Conservation (phyloP, 1,140 invertebrate species). For the Andrena cerasifolii region DNA sequence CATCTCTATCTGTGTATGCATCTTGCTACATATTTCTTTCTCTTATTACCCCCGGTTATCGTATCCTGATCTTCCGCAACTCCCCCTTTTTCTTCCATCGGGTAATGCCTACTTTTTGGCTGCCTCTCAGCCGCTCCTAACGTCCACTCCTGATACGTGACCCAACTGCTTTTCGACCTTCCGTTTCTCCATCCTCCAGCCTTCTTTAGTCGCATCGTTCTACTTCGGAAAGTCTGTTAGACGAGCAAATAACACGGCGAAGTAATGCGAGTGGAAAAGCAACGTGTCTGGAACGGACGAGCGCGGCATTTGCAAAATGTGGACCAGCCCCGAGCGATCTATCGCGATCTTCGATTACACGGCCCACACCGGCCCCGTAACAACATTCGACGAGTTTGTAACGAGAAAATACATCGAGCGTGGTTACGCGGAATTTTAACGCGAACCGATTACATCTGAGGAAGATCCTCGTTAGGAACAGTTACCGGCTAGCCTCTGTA, state of each 20-base stretch:
- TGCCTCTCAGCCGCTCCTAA: background rate
- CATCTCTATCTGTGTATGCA: background rate
- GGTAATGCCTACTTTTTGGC: background rate
- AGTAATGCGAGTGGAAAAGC: too few species aligned
- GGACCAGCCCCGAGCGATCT: background rate
- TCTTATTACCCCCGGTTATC: too few species aligned
- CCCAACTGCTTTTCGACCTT: background rate
- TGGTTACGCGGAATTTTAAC: slow-evolving; percentile 37
- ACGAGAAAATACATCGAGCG: slow-evolving; percentile 8
- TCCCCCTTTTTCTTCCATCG: background rate
- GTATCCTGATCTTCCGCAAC: background rate
- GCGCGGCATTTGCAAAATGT: background rate
- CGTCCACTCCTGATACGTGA: background rate
- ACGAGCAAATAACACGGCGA: too few species aligned
- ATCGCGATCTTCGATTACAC: background rate
- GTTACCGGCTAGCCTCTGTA: slow-evolving; percentile 19
- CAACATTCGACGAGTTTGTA: slow-evolving; percentile 1
- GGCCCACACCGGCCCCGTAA: background rate
- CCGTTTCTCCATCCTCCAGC: background rate
- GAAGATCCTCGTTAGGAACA: slow-evolving; percentile 54
- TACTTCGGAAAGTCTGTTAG: too few species aligned
- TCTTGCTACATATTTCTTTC: background rate
- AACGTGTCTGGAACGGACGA: background rate
- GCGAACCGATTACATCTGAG: slow-evolving; percentile 24
- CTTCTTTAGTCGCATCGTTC: too few species aligned